Percentiles rank a stretch among this genome's conserved stretches.
phyloP scores from a whole-genome alignment of 1,140 invertebrate genomes.

The Cydia amplana region DNA sequence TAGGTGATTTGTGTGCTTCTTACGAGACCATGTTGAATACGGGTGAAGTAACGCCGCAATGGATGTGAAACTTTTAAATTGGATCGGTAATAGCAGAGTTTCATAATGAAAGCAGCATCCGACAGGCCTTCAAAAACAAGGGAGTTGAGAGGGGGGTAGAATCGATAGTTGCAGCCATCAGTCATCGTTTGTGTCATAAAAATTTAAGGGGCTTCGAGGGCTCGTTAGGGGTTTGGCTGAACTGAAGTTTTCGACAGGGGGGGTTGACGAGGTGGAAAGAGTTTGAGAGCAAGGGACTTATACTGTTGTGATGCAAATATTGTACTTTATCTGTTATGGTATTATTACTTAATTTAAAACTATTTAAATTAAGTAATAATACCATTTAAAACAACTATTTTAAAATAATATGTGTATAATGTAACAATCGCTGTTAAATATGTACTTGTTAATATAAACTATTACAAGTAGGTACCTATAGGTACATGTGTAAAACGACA shows the following conservation, averaged over 20 bases:
- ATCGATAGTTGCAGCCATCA: constrained; percentile 16
- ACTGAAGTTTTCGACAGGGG: not conserved
- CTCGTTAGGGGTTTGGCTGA: not conserved
- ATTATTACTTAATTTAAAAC: too few species aligned
- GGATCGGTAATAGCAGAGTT: not conserved
- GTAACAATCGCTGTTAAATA: too few species aligned
- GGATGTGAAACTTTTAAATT: not conserved
- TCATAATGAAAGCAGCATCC: constrained; percentile 4
- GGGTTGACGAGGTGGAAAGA: not conserved
- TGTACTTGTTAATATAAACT: too few species aligned
- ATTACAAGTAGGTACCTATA: too few species aligned
- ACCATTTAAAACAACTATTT: too few species aligned
- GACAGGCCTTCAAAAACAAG: not conserved
- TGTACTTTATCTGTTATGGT: too few species aligned
- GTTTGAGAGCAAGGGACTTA: not conserved
- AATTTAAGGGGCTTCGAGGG: constrained; percentile 2
- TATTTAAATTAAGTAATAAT: too few species aligned
- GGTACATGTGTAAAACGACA: too few species aligned
- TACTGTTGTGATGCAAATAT: too few species aligned
- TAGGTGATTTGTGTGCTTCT: too few species aligned
- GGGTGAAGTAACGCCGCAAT: not conserved
- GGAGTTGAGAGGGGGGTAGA: not conserved
- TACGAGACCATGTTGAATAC: not conserved
- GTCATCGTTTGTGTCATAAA: constrained; percentile 19
- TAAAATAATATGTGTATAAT: too few species aligned